Percentiles rank a stretch among this genome's conserved stretches.
Evolutionary conservation across 2,888 invertebrate genomes (phyloP).

Genomic region (Neoitamus cyanurus): DNA sequence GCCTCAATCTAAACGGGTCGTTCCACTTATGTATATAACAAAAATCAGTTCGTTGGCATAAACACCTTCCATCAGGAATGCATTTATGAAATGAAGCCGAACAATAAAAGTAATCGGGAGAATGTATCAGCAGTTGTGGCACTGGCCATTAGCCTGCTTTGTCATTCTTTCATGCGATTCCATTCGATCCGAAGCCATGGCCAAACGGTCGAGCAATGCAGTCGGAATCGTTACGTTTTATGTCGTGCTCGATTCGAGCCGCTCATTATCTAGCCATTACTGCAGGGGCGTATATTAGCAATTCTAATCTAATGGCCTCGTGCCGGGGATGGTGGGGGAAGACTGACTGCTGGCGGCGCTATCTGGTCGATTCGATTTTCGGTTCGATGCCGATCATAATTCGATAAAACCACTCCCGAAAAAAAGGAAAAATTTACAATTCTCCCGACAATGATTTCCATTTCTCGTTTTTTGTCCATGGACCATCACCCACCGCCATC

Average conservation of each 20-base stretch:
- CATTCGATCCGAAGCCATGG: background rate
- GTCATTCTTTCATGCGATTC: background rate
- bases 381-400: slow-evolving; percentile 13
- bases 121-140: background rate
- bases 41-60: background rate
- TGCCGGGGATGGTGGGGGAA: background rate
- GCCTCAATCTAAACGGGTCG: background rate
- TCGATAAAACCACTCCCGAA: background rate
- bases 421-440: slow-evolving; percentile 27
- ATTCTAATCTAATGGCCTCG: slow-evolving; percentile 20
- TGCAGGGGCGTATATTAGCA: slow-evolving; percentile 8
- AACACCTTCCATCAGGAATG: background rate
- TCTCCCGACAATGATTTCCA: slow-evolving; percentile 32
- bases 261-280: slow-evolving; percentile 9
- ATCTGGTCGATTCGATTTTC: background rate
- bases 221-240: background rate
- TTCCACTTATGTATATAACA: background rate
- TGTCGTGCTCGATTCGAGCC: background rate
- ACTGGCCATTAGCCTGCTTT: background rate
- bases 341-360: background rate
- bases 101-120: background rate
- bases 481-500: too few species aligned
- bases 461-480: background rate
- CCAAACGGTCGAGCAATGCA: background rate
- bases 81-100: background rate